A percentile compares a stretch with the other conserved stretches of the same genome.
Conservation (phyloP, 2,113 vertebrate genomes). For the Ochotona princeps region DNA sequence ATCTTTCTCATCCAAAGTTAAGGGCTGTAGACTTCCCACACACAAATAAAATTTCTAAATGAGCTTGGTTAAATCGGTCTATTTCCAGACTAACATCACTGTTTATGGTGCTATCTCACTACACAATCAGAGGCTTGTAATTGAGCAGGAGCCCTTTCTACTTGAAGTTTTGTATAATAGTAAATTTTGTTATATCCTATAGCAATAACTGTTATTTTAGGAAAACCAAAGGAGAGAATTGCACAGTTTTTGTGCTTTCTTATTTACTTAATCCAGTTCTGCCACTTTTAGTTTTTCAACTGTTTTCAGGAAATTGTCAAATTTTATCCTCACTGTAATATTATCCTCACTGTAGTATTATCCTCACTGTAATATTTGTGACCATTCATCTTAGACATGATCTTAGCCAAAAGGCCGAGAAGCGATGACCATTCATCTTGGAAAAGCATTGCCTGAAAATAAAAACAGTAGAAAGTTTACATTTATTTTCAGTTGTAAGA, state of each 20-base stretch:
- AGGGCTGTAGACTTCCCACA: background rate
- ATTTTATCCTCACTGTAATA: conserved; percentile 38
- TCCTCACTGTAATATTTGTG: background rate
- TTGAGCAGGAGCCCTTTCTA: background rate
- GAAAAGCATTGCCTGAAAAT: background rate
- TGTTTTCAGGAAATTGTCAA: conserved; percentile 18
- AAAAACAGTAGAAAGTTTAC: background rate
- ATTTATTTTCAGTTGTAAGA: conserved; percentile 18
- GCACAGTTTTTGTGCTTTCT: conserved; percentile 18
- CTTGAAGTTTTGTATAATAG: background rate
- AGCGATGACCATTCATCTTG: conserved; percentile 11
- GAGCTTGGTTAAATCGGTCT: background rate
- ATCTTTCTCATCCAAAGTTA: background rate
- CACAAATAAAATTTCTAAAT: conserved; percentile 21
- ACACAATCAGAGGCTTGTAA: background rate
- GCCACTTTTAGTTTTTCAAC: background rate
- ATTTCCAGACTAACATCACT: background rate
- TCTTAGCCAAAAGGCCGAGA: no score
- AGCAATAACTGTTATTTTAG: background rate
- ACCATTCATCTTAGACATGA: no score
- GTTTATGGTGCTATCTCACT: background rate
- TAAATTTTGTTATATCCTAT: conserved; percentile 7
- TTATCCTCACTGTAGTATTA: no score
- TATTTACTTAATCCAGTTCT: background rate
- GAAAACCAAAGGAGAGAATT: background rate